Evolutionary conservation across 30 jellyfish, hydroid and myxozoan species (phyloP), one percentile per base, ranked within the genome.

Genomic region (Aurelia aurita): DNA sequence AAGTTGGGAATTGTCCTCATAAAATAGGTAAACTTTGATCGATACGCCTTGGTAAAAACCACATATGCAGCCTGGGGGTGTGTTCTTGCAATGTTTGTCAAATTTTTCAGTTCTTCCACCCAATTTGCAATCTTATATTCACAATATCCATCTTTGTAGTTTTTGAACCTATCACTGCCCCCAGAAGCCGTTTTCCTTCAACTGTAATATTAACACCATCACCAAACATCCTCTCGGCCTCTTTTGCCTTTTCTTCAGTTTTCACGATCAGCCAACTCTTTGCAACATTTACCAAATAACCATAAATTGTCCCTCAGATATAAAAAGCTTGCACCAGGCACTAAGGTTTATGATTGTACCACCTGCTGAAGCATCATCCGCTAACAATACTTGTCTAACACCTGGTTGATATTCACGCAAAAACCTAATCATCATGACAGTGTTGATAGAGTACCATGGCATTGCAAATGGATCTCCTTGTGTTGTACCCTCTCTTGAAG

Each of bases 401-500:
- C n/a, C n/a, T n/a, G n/a, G n/a, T n/a, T n/a, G n/a, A n/a, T n/a
- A n/a, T n/a, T n/a, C n/a, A n/a, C n/a, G n/a, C n/a, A n/a, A n/a
- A n/a, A n/a, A n/a, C n/a, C n/a, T n/a, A n/a, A n/a, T n/a, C n/a
- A n/a, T n/a, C n/a, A n/a, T n/a, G n/a, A n/a, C n/a, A n/a, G n/a
- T n/a, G n/a, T n/a, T n/a, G n/a, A n/a, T n/a, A n/a, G n/a, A n/a
- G n/a, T n/a, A n/a, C n/a, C n/a, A n/a, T n/a, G n/a, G n/a, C n/a
- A n/a, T n/a, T n/a, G 91, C 22, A 88, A n/a, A n/a, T n/a, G n/a
- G n/a, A n/a, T n/a, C n/a, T n/a, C n/a, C n/a, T n/a, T n/a, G n/a
- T n/a, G n/a, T 80, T 39, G 91, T 80, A 3, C 91, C 91, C 4
- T 80, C 91, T 28, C 20, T 74, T 14, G 90, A 79, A 10, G 39